A percentile compares a stretch with the other conserved stretches of the same genome.
Conservation (phyloP, 2,797 vertebrate genomes). For the Pipistrellus pipistrellus region DNA sequence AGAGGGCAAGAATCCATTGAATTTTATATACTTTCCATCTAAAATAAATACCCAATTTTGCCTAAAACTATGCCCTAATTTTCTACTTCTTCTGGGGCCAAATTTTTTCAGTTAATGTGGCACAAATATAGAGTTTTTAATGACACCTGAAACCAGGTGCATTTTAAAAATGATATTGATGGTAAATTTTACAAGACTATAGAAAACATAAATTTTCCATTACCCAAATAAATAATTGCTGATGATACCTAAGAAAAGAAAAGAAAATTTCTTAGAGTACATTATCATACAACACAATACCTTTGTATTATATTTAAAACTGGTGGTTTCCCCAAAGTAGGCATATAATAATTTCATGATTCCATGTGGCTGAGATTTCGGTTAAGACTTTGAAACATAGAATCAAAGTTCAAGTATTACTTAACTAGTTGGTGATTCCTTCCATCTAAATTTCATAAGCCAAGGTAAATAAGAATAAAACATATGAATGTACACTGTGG, state of each 20-base stretch:
- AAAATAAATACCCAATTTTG: constrained; percentile 53
- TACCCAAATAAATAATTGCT: constrained; percentile 13
- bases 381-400: constrained; percentile 34
- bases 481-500: not conserved
- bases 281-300: not conserved
- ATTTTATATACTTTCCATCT: constrained; percentile 53
- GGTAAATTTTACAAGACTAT: constrained; percentile 41
- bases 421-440: constrained; percentile 25
- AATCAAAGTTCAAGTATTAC: constrained; percentile 14
- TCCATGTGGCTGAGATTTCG: not conserved
- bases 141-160: not conserved
- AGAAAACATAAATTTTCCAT: constrained; percentile 55
- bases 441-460: constrained; percentile 16
- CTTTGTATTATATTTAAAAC: constrained; percentile 33
- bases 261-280: not conserved
- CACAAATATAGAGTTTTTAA: constrained; percentile 12
- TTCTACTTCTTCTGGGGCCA: not conserved
- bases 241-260: constrained; percentile 7
- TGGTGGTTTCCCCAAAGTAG: not conserved
- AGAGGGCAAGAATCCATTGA: constrained; percentile 34
- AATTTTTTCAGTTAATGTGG: constrained; percentile 35
- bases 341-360: constrained; percentile 13
- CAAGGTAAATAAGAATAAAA: constrained; percentile 59
- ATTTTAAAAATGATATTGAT: constrained; percentile 28
- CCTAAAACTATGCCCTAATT: constrained; percentile 48